Conservation (phyloP, 2,113 vertebrate genomes). For the Romanogobio albipinnatus region DNA sequence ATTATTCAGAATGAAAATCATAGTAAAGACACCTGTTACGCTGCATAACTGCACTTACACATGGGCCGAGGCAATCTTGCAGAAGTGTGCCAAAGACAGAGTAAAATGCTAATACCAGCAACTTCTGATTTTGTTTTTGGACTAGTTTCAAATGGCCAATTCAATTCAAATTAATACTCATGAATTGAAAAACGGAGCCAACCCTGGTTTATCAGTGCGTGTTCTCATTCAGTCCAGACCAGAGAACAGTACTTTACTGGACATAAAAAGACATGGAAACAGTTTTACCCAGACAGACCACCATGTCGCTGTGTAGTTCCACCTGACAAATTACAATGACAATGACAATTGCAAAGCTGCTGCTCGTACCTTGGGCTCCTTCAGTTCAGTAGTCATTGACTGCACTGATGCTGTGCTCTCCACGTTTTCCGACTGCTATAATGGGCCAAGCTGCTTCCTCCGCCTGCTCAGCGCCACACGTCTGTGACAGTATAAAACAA, state of each 20-base stretch:
- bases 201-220: background rate
- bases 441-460: constrained; percentile 19
- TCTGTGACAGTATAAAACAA: constrained; percentile 61
- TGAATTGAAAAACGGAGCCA: background rate
- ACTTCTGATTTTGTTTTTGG: background rate
- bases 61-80: background rate
- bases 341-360: background rate
- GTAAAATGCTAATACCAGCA: background rate
- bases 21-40: constrained; percentile 75
- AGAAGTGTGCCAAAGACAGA: background rate
- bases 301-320: background rate
- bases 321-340: background rate
- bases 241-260: constrained; percentile 22
- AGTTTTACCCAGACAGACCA: background rate
- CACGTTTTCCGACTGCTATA: constrained; percentile 19
- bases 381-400: background rate
- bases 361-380: background rate
- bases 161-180: too few species aligned
- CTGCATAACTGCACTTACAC: background rate
- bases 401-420: constrained; percentile 5
- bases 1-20: constrained; percentile 74
- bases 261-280: background rate
- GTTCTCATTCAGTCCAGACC: background rate
- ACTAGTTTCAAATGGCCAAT: background rate
- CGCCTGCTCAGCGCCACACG: background rate